A percentile compares a stretch with the other conserved stretches of the same genome.
Evolutionary conservation across 2,888 invertebrate genomes (phyloP).

Genomic region (Subacronicta megacephala): DNA sequence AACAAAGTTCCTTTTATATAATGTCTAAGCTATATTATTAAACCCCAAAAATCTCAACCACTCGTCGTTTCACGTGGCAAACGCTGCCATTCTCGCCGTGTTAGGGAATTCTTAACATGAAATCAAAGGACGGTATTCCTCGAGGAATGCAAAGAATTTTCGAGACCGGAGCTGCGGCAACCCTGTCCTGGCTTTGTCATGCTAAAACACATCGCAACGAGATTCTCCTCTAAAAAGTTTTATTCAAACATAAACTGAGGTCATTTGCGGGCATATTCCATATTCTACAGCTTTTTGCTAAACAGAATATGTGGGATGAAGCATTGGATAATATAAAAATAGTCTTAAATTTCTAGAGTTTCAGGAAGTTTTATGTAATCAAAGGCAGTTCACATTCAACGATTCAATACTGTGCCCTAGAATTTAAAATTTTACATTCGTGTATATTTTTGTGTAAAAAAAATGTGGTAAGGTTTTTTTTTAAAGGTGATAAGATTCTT

Average conservation of each 20-base stretch:
- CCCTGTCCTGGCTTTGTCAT: constrained; percentile 30
- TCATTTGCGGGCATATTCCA: constrained; percentile 15
- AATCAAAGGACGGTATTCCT: constrained; percentile 61
- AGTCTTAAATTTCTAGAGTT: too few relatives aligned
- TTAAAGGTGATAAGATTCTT: too few relatives aligned
- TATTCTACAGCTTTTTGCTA: neutral
- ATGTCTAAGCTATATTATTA: constrained; percentile 18
- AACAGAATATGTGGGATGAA: neutral
- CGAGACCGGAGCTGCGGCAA: constrained; percentile 24
- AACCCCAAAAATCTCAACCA: constrained; percentile 19
- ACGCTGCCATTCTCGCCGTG: constrained; percentile 22
- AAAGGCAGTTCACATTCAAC: too few relatives aligned
- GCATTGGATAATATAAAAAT: neutral
- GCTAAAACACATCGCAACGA: constrained; percentile 11
- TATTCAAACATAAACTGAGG: constrained; percentile 10
- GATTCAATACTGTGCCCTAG: too few relatives aligned
- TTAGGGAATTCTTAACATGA: constrained; percentile 62
- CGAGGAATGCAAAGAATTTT: constrained; percentile 55
- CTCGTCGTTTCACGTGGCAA: constrained; percentile 14
- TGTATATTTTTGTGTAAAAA: too few relatives aligned
- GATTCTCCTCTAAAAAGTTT: constrained; percentile 16
- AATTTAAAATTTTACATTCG: too few relatives aligned
- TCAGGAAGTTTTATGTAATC: too few relatives aligned
- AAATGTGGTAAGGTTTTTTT: too few relatives aligned
- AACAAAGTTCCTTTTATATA: neutral